Evolutionary conservation across 2,888 invertebrate genomes (phyloP).

Genomic region (Herminia tarsipennalis): DNA sequence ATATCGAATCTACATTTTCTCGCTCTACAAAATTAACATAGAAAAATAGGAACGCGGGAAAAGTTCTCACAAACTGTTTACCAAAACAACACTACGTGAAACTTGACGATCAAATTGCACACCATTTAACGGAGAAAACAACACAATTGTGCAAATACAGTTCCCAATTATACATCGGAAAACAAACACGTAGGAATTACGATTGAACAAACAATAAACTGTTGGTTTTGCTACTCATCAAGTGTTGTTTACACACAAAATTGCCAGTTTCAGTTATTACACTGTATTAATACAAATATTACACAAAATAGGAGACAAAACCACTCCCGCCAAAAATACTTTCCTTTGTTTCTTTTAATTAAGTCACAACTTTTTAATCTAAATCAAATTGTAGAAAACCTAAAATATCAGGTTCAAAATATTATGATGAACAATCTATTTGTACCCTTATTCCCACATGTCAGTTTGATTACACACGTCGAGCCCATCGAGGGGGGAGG

Average conservation of each 20-base stretch:
- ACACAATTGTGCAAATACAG: conserved; percentile 3
- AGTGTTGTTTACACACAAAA: conserved; percentile 31
- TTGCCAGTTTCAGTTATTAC: conserved; percentile 20
- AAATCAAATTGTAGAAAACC: conserved; percentile 20
- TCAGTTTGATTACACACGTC: conserved; percentile 63
- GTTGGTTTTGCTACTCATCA: conserved; percentile 26
- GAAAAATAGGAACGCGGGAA: conserved; percentile 12
- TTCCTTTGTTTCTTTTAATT: conserved; percentile 12
- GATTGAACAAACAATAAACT: conserved; percentile 25
- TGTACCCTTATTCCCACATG: conserved; percentile 44
- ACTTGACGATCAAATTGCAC: not conserved
- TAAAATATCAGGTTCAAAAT: conserved; percentile 31
- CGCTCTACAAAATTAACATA: conserved; percentile 22
- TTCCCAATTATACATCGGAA: conserved; percentile 13
- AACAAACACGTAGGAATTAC: conserved; percentile 23
- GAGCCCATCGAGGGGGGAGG: conserved; percentile 31
- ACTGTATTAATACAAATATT: conserved; percentile 18
- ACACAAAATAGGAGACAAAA: conserved; percentile 25
- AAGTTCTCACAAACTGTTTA: conserved; percentile 5
- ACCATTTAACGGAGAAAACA: not conserved
- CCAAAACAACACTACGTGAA: conserved; percentile 5
- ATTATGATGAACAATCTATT: conserved; percentile 37
- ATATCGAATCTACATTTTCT: conserved; percentile 1
- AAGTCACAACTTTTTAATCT: no score
- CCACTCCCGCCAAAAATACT: conserved; percentile 9